Percentiles rank a stretch among this genome's conserved stretches.
Conservation (phyloP, 2,888 invertebrate genomes). For the Liposcelis brunnea region DNA sequence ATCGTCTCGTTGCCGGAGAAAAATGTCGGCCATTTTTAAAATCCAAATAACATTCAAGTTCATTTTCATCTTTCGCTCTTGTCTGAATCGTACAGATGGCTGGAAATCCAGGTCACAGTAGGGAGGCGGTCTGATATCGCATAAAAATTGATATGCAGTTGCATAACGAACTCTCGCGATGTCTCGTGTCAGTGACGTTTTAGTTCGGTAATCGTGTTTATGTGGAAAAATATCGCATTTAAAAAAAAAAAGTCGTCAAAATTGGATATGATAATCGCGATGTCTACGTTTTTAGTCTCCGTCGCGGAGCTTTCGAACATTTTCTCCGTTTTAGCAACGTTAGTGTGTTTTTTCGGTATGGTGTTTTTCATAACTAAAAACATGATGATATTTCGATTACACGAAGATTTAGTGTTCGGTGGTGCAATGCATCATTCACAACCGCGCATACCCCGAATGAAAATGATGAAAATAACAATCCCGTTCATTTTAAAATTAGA, state of each 20-base stretch:
- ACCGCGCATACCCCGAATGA: slow-evolving; percentile 53
- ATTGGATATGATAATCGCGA: slow-evolving; percentile 24
- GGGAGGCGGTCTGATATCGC: too few species aligned
- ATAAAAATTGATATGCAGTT: too few species aligned
- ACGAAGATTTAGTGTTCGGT: slow-evolving; percentile 44
- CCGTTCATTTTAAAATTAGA: slow-evolving; percentile 64
- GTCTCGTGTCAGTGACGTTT: too few species aligned
- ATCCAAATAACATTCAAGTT: not conserved
- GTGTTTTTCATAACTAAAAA: slow-evolving; percentile 59
- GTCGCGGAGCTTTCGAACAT: slow-evolving; percentile 58
- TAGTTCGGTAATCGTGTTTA: too few species aligned
- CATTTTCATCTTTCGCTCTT: not conserved
- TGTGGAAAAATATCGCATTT: too few species aligned
- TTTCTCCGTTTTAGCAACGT: slow-evolving; percentile 52
- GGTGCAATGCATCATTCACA: slow-evolving; percentile 26
- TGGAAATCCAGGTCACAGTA: too few species aligned
- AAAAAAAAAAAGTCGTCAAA: too few species aligned
- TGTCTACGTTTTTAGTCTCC: slow-evolving; percentile 44
- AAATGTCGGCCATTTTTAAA: not conserved
- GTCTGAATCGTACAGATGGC: not conserved
- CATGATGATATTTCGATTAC: slow-evolving; percentile 57
- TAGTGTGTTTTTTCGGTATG: slow-evolving; percentile 56
- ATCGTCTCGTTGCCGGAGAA: too few species aligned
- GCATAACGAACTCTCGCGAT: too few species aligned
- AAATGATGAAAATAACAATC: slow-evolving; percentile 70